phyloP scores from a whole-genome alignment of 2,113 vertebrate genomes.

The Coracopsis vasa region DNA sequence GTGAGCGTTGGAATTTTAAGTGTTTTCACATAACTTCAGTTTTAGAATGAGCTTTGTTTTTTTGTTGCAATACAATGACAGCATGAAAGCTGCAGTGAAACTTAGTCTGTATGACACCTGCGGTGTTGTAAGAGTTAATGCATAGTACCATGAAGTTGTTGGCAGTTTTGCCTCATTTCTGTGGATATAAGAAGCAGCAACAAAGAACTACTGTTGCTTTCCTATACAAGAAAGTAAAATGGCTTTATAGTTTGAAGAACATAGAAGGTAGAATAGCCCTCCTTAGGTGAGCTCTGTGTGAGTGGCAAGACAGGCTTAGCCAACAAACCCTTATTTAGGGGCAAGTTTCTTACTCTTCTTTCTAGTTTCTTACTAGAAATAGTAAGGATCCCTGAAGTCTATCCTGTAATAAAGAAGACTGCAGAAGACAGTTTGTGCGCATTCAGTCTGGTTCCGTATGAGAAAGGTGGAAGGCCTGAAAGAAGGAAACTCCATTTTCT shows the following conservation, averaged over 20 bases:
- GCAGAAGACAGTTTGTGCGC: neutral
- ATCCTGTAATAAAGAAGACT: neutral
- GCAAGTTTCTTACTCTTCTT: neutral
- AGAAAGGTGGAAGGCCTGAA: neutral
- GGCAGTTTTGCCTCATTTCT: neutral
- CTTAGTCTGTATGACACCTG: neutral
- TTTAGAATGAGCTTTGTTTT: neutral
- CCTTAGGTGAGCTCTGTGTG: neutral
- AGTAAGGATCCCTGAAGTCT: neutral
- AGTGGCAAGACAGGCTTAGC: neutral
- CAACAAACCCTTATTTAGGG: neutral
- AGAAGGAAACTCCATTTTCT: neutral
- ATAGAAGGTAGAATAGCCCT: neutral
- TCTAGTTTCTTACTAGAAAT: neutral
- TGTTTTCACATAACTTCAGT: neutral
- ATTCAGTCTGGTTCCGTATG: fast-evolving
- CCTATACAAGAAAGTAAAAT: neutral
- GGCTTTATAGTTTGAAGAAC: neutral
- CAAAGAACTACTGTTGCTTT: neutral
- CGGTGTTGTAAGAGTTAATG: neutral
- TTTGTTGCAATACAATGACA: neutral
- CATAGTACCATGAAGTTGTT: neutral
- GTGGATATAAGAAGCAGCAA: neutral
- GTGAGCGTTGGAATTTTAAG: neutral
- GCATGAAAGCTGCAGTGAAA: neutral